phyloP scores from a whole-genome alignment of 2,797 vertebrate genomes.

The Hemitrygon akajei region DNA sequence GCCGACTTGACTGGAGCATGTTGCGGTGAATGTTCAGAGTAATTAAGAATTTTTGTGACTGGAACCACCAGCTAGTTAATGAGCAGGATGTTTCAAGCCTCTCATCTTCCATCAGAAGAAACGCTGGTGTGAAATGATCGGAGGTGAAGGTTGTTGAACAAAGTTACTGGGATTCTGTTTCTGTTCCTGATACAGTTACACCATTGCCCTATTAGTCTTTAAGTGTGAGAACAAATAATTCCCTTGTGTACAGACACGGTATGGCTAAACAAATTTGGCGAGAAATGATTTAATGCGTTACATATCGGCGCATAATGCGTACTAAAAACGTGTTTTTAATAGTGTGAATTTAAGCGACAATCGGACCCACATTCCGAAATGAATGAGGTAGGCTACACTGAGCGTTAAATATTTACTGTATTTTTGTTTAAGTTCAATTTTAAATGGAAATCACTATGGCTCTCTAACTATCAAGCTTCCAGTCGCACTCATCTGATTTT shows the following conservation, averaged over 20 bases:
- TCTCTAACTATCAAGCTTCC: too few relatives aligned
- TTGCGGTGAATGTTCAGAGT: background rate
- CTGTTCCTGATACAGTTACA: background rate
- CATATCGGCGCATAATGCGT: too few relatives aligned
- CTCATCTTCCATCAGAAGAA: too few relatives aligned
- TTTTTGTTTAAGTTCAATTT: background rate
- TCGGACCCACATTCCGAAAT: background rate
- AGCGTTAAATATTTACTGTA: background rate
- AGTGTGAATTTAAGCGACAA: background rate
- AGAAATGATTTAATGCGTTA: too few relatives aligned
- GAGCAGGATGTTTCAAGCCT: too few relatives aligned
- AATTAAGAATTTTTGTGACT: background rate
- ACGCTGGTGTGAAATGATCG: too few relatives aligned
- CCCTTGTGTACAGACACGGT: too few relatives aligned
- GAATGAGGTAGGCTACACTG: background rate
- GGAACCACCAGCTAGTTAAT: background rate
- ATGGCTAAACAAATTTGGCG: background rate
- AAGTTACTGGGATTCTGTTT: background rate
- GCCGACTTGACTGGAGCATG: background rate
- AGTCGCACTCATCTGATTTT: too few relatives aligned
- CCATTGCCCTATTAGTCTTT: too few relatives aligned
- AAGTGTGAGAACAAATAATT: background rate
- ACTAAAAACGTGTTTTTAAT: background rate
- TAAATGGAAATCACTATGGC: background rate
- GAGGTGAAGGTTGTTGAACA: background rate